Evolutionary conservation across 1,140 invertebrate species (phyloP), one percentile per base, ranked within the genome.

Genomic region (Propsilocerus akamusi): DNA sequence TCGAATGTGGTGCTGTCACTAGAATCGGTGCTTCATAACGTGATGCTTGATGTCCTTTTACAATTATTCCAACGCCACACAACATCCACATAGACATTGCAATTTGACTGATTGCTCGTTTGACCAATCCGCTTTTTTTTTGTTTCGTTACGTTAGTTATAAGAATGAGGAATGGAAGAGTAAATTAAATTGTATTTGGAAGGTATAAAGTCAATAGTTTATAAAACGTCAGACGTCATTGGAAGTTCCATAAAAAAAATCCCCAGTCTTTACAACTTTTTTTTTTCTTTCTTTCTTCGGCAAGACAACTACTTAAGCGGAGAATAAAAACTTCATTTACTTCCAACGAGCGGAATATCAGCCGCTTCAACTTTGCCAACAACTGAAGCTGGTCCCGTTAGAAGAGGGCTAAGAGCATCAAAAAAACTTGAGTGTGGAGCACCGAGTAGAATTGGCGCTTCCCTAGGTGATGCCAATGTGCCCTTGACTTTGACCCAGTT

Each of bases 341-440:
- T 86, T 77, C 89, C 91, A 68, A 93, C 86, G 59, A 93, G 73
- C 32, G 86, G 84, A 57, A 88, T 75, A 50, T 74, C 67, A 26
- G 79, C 75, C 25, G 81, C 80, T 63, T 87, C 85, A 17, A 77
- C 78, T 63, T 90, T 93, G 50, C 86, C 86, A 54, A 95, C 88
- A 61, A 92, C 82, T 59, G 83, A 86, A 4, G 88, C 86, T 22
- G 82, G 82, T 24, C 81, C 80, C 51, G 90, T 73, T 55, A 80
- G 76, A 52, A 88, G 77, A 52, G 88, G 80, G 52, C 81, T 75
- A 52, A 94, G 75, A 49, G 86, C 82, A 68, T 94, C 91, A 68
- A 89, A 84, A 74, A 86, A 92, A 50, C 83, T 81, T 20, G 90
- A 94, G 66, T 95, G 91, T 6, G 91, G 89, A 17, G 87, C 87